Evolutionary conservation across 2,888 invertebrate genomes (phyloP).

Genomic region (Sarcophaga caerulescens): DNA sequence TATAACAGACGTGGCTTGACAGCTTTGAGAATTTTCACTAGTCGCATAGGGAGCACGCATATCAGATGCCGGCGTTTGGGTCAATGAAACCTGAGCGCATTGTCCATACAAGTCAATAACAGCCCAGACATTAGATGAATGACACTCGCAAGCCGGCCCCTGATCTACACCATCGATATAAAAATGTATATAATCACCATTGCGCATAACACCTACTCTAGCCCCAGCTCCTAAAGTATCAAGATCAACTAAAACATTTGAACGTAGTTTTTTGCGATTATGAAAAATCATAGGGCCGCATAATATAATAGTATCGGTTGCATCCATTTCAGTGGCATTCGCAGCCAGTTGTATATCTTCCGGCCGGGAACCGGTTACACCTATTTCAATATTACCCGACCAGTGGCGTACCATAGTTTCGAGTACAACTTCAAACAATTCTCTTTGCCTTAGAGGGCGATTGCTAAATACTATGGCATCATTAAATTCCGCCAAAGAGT

Average conservation of each 20-base stretch:
- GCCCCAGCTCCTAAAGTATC: conserved; percentile 90
- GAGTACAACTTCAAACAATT: conserved; percentile 94
- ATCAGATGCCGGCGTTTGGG: conserved; percentile 76
- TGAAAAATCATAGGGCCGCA: conserved; percentile 96
- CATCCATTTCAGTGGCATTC: conserved; percentile 94
- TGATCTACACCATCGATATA: conserved; percentile 93
- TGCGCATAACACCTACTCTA: conserved; percentile 93
- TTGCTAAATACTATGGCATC: conserved; percentile 96
- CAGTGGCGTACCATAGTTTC: conserved; percentile 96
- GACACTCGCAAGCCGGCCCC: conserved; percentile 91
- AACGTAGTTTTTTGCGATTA: conserved; percentile 90
- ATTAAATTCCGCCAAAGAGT: conserved; percentile 95
- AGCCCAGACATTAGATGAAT: conserved; percentile 91
- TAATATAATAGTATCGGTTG: conserved; percentile 95
- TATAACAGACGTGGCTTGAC: conserved; percentile 83
- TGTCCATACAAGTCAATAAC: conserved; percentile 97
- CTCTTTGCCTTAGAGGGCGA: conserved; percentile 92
- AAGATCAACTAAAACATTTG: conserved; percentile 92
- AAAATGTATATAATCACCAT: conserved; percentile 92
- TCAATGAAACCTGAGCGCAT: conserved; percentile 91
- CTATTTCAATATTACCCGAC: conserved; percentile 95
- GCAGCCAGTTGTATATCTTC: conserved; percentile 93
- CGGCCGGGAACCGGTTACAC: conserved; percentile 93
- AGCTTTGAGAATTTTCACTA: conserved; percentile 83
- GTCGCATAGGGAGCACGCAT: conserved; percentile 80